Evolutionary conservation across 2,797 vertebrate species (phyloP), one percentile per base, ranked within the genome.

Genomic region (Hyperoplus lanceolatus): DNA sequence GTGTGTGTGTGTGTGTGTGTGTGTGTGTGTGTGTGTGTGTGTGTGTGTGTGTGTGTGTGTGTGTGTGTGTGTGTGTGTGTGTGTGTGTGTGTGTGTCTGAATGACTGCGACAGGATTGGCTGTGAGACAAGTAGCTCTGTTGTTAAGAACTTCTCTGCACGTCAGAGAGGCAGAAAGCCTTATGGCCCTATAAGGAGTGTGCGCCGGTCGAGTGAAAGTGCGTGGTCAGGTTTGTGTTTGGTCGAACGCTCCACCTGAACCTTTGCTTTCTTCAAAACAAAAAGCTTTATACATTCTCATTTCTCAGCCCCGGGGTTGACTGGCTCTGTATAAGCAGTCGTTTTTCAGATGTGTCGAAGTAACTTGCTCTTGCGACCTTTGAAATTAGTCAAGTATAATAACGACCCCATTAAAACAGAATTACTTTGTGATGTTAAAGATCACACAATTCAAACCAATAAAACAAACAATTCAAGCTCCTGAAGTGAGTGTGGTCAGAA

Each of bases 171-270:
- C 67, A 42, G 81, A 18, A 21, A 54, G 63, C 53, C 64, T 60
- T 41, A 60, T 79, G 74, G 59, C 89, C 87, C 72, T 89, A 88
- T 78, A 90, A 89, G 88, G 88, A 86, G 64, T 53, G 5, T 53
- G 5, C 45, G 18, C 57, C 56, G 63, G 77, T 84, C 79, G 12
- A 49, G 59, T 3, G 7, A 65, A 87, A 66, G 38, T 72, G 69
- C 8, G 42, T 16, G 68, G 18, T 67, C 48, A 0, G 75, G 75
- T 87, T 80, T 82, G 77, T 77, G 85, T 88, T 73, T 81, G 75
- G 66, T 63, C 18, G 42, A 60, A 68, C 42, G 61, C 58, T 53
- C 43, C 16, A n/a, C 5, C 45, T 43, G 45, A 76, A 67, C 57
- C 67, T 60, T 21, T 1, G 80, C 36, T 59, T 46, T 69, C 80